Base-by-base conservation (phyloP, 1,140 invertebrate species). In the Drosophila tropicalis region DNA sequence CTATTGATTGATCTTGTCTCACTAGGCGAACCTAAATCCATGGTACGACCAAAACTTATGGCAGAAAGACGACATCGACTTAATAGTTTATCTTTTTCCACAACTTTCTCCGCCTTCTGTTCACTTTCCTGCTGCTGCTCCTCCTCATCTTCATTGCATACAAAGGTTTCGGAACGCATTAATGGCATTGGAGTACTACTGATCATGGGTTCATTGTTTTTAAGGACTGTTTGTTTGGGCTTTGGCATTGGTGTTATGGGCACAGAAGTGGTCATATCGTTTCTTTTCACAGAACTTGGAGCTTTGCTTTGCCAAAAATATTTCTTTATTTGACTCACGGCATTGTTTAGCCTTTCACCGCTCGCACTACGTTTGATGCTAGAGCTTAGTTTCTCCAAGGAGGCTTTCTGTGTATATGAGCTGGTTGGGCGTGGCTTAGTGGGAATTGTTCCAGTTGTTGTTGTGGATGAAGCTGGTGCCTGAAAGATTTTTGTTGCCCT, bases 121-220 rank as follows among this genome's bases (percentile, higher is more conserved):
- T 13, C 12, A 12, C 12, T 36, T 15, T 47, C 9, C 44, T 51
- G 17, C 19, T 19, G 17, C 13, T 17, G 34, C n/a, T n/a, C 40
- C 47, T 44, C 70, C 47, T 68, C 61, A 25, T 81, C 80, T 41
- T 89, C 83, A 15, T 75, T 70, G 29, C 90, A 89, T 0, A 92
- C 81, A 81, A 92, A 92, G 4, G 91, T 92, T 41, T 91, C 90
- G 55, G 90, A 91, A 5, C 90, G 75, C 58, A 90, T 67, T 0
- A 91, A 67, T 0, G 86, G 68, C 62, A 77, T 75, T 0, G 90
- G 90, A 0, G 83, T 90, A 34, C 77, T 90, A 60, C 63, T 80
- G 29, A 68, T 73, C 1, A 89, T 10, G 19, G 67, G 67, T 39
- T 64, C 56, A 32, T 32, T 79, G 3, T 36, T 15, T 51, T 51